Evolutionary conservation across 2,888 invertebrate species (phyloP).

Genomic region (Patella ulyssiponensis): DNA sequence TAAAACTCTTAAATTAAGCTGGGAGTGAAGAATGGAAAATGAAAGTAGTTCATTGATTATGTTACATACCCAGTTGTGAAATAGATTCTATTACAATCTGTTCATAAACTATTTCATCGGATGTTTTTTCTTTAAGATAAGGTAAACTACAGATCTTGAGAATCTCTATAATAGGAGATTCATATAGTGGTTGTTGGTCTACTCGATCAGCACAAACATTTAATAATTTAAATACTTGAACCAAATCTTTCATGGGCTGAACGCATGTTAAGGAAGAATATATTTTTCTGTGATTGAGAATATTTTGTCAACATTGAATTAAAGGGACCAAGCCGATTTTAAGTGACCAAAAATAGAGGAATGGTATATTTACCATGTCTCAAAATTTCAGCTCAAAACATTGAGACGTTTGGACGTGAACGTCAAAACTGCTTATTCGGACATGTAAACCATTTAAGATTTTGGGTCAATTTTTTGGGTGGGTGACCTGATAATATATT

Average conservation of each 20-base stretch:
- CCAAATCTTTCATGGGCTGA: slow-evolving; percentile 70
- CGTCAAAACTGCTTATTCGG: too few relatives aligned
- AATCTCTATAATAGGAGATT: slow-evolving; percentile 64
- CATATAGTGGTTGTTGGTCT: slow-evolving; percentile 65
- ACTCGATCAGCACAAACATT: slow-evolving; percentile 70
- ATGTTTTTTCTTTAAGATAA: slow-evolving; percentile 70
- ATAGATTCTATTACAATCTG: slow-evolving; percentile 70
- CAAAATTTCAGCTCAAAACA: too few relatives aligned
- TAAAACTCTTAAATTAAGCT: not conserved
- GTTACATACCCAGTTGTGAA: slow-evolving; percentile 69
- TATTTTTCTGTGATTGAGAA: too few relatives aligned
- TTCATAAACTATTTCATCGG: slow-evolving; percentile 70
- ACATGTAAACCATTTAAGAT: too few relatives aligned
- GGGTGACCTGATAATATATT: too few relatives aligned
- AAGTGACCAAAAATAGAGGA: too few relatives aligned
- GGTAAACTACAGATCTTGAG: slow-evolving; percentile 67
- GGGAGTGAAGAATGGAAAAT: not conserved
- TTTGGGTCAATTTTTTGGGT: too few relatives aligned
- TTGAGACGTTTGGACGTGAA: too few relatives aligned
- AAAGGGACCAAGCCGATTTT: too few relatives aligned
- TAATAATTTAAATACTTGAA: slow-evolving; percentile 69
- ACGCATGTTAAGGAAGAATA: slow-evolving; percentile 6
- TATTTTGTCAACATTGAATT: too few relatives aligned
- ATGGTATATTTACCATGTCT: too few relatives aligned
- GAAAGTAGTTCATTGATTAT: slow-evolving; percentile 1